phyloP scores from a whole-genome alignment of 2,888 invertebrate species.

The Craniophora ligustri region DNA sequence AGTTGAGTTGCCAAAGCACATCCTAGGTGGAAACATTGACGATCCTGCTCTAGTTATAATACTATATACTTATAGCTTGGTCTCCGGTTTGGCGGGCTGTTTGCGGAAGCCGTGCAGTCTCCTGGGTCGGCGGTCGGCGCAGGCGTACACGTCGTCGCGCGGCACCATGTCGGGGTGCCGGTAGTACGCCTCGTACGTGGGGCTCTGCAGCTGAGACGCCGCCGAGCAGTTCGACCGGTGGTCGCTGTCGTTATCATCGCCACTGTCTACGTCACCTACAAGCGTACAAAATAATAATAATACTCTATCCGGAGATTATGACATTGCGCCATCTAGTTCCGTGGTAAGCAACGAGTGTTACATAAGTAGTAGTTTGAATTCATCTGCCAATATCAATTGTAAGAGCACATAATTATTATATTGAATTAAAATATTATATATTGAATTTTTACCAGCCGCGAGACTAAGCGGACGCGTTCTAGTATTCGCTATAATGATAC shows the following conservation, averaged over 20 bases:
- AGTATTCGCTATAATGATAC: no score
- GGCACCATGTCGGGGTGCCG: constrained; percentile 52
- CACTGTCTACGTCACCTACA: constrained; percentile 94
- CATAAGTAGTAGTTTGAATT: no score
- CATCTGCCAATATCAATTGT: no score
- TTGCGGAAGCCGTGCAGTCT: constrained; percentile 54
- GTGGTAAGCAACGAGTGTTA: no score
- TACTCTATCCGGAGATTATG: no score
- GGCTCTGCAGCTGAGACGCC: constrained; percentile 70
- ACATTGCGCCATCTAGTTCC: no score
- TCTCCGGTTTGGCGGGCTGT: constrained; percentile 88
- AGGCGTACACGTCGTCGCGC: constrained; percentile 43
- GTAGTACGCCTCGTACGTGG: constrained; percentile 61
- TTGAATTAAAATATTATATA: no score
- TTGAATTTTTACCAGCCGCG: no score
- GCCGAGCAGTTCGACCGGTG: constrained; percentile 81
- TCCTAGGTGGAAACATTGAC: no score
- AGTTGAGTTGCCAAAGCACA: background rate
- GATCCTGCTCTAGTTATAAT: background rate
- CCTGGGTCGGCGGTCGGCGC: constrained; percentile 44
- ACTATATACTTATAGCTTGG: constrained; percentile 77
- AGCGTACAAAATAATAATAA: background rate
- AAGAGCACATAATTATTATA: no score
- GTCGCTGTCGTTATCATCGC: constrained; percentile 91
- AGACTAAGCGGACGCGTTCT: no score